phyloP scores from a whole-genome alignment of 2,113 vertebrate genomes.

The Strix aluco region DNA sequence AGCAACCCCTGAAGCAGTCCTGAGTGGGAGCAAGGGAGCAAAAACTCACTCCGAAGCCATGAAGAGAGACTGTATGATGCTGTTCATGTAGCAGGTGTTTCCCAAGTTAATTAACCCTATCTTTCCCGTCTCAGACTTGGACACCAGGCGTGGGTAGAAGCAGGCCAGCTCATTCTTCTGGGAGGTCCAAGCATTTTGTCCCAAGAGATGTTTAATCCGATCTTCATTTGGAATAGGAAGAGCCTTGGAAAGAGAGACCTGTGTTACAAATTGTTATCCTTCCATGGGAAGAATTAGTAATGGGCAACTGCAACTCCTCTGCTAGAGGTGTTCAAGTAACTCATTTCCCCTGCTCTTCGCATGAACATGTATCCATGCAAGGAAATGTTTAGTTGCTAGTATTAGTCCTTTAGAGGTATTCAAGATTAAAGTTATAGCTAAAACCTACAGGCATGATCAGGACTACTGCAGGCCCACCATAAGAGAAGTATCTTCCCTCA shows the following conservation, averaged over 20 bases:
- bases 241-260: conserved; percentile 61
- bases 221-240: conserved; percentile 82
- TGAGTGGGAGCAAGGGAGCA: background rate
- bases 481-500: background rate
- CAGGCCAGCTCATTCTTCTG: conserved; percentile 80
- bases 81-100: conserved; percentile 87
- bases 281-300: background rate
- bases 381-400: background rate
- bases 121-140: conserved; percentile 83
- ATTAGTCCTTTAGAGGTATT: background rate
- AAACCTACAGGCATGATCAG: background rate
- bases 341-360: background rate
- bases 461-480: background rate
- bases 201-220: conserved; percentile 81
- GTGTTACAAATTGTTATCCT: background rate
- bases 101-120: conserved; percentile 84
- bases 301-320: background rate
- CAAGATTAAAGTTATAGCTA: background rate
- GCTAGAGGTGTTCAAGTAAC: background rate
- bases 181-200: conserved; percentile 83
- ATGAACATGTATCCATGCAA: background rate
- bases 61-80: conserved; percentile 83
- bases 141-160: conserved; percentile 78
- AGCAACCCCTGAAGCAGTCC: background rate
- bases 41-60: conserved; percentile 84